Evolutionary conservation across 1,140 invertebrate genomes (phyloP).

Genomic region (Trypoxylus dichotomus): DNA sequence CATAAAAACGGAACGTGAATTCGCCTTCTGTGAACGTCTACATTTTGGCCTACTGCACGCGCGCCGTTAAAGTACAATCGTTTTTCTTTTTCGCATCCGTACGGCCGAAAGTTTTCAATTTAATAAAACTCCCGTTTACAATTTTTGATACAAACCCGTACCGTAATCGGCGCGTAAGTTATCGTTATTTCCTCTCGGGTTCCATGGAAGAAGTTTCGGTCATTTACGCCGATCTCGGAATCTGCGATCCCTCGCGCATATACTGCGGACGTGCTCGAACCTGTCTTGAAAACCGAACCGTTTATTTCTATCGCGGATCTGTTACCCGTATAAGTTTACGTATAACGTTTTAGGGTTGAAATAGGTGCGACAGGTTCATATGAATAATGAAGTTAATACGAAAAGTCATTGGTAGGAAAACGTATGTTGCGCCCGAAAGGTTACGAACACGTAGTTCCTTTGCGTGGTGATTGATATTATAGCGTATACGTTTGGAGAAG

Average conservation of each 20-base stretch:
- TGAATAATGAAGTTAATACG: neutral
- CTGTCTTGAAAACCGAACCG: neutral
- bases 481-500: neutral
- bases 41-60: neutral
- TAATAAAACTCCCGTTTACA: neutral
- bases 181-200: neutral
- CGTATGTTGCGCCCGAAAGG: neutral
- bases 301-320: neutral
- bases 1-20: constrained; percentile 10
- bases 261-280: constrained; percentile 3
- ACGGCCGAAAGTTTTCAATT: constrained; percentile 13
- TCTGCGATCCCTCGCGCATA: neutral
- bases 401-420: neutral
- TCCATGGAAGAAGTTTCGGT: neutral
- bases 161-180: neutral
- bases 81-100: neutral
- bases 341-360: constrained; percentile 9
- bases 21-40: neutral
- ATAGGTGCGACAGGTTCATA: constrained; percentile 14
- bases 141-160: neutral
- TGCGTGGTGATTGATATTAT: neutral
- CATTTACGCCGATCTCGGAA: neutral
- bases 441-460: neutral
- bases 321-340: neutral
- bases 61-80: neutral